Percentiles rank a stretch among this genome's conserved stretches.
Conservation (phyloP, 2,113 vertebrate genomes). For the Oryctolagus cuniculus region DNA sequence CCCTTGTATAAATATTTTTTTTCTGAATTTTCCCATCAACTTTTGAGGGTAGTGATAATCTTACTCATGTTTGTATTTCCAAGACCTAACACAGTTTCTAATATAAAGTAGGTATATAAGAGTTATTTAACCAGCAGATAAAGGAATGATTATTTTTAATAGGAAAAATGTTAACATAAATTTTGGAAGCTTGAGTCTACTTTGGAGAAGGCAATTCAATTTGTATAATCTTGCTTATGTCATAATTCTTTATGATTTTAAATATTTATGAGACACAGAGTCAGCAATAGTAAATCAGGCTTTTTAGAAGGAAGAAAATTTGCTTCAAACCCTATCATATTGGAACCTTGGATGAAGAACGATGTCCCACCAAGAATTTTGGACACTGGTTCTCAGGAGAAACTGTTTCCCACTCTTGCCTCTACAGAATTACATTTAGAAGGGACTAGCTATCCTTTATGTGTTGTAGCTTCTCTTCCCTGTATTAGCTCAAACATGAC, state of each 20-base stretch:
- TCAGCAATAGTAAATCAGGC: not conserved
- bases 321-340: not conserved
- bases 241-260: not conserved
- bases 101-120: not conserved
- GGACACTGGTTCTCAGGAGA: not conserved
- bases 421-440: not conserved
- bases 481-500: not conserved
- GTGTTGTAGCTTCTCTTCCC: not conserved
- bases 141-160: not conserved
- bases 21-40: not conserved
- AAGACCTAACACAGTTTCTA: not conserved
- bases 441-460: not conserved
- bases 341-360: not conserved
- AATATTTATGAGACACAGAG: slow-evolving; percentile 19
- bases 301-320: not conserved
- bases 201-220: not conserved
- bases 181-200: not conserved
- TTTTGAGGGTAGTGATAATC: not conserved
- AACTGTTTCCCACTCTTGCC: not conserved
- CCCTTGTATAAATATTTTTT: not conserved
- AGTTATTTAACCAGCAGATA: not conserved
- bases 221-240: not conserved
- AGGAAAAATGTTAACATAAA: not conserved
- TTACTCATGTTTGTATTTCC: not conserved
- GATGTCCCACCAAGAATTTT: not conserved